A percentile compares a stretch with the other conserved stretches of the same genome.
phyloP scores from a whole-genome alignment of 2,113 vertebrate genomes.

The Cepphus grylle region DNA sequence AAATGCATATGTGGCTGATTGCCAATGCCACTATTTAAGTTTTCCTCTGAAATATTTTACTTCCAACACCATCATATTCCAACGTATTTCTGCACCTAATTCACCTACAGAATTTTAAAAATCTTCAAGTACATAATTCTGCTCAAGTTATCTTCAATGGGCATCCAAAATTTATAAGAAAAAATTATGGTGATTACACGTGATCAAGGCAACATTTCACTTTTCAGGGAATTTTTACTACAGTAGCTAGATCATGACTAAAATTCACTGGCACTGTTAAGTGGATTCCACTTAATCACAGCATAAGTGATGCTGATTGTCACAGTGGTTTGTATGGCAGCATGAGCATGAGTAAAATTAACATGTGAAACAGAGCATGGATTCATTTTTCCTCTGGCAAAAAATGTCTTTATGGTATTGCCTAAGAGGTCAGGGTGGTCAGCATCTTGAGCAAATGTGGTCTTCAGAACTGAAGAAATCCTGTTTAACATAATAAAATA shows the following conservation, averaged over 20 bases:
- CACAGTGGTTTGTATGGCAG: not conserved
- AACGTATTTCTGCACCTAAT: not conserved
- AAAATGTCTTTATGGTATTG: not conserved
- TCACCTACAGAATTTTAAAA: not conserved
- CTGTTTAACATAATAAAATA: not conserved
- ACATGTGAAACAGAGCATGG: not conserved
- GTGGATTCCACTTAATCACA: not conserved
- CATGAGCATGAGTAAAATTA: not conserved
- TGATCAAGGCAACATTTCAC: not conserved
- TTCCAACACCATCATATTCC: not conserved
- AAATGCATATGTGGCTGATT: not conserved
- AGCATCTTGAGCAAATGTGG: not conserved
- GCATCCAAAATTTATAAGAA: not conserved
- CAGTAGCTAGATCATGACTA: not conserved
- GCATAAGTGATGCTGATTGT: not conserved
- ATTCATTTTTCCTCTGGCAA: constrained; percentile 12
- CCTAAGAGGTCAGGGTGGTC: not conserved
- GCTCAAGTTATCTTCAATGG: not conserved
- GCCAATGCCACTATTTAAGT: not conserved
- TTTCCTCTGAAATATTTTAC: not conserved
- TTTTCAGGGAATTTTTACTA: not conserved
- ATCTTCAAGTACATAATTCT: not conserved
- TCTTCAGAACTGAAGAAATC: not conserved
- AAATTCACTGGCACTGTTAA: not conserved
- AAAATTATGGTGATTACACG: not conserved